phyloP scores from a whole-genome alignment of 1,140 invertebrate genomes.

The Carcinoscorpius rotundicauda region DNA sequence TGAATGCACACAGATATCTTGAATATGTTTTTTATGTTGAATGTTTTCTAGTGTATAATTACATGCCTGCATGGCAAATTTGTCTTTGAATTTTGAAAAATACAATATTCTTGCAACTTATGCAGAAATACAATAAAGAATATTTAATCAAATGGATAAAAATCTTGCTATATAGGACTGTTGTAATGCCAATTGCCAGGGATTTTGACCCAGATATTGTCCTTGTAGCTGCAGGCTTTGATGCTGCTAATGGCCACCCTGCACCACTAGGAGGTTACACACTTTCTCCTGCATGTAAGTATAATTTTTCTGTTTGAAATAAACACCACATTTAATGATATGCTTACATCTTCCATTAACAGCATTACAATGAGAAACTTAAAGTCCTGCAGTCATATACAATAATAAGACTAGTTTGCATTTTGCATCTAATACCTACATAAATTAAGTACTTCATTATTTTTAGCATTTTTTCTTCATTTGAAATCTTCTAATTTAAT shows the following conservation, averaged over 20 bases:
- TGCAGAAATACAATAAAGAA: neutral
- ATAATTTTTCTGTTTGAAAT: neutral
- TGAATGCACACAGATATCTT: neutral
- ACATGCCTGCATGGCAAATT: neutral
- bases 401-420: too few relatives aligned
- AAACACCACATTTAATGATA: too few relatives aligned
- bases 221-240: conserved; percentile 93
- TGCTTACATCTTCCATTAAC: too few relatives aligned
- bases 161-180: conserved; percentile 53
- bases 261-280: conserved; percentile 91
- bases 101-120: neutral
- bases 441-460: too few relatives aligned
- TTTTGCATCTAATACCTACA: too few relatives aligned
- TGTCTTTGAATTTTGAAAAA: neutral
- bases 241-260: conserved; percentile 84
- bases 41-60: neutral
- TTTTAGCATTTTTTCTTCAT: too few relatives aligned
- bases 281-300: conserved; percentile 66
- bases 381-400: too few relatives aligned
- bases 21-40: neutral
- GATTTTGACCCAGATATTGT: conserved; percentile 90
- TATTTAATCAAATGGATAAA: neutral
- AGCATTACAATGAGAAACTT: too few relatives aligned
- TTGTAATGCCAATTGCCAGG: conserved; percentile 84
- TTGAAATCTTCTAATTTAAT: too few relatives aligned